A percentile compares a stretch with the other conserved stretches of the same genome.
Conservation (phyloP, 2,797 vertebrate species). For the Ptychobarbus kaznakovi region DNA sequence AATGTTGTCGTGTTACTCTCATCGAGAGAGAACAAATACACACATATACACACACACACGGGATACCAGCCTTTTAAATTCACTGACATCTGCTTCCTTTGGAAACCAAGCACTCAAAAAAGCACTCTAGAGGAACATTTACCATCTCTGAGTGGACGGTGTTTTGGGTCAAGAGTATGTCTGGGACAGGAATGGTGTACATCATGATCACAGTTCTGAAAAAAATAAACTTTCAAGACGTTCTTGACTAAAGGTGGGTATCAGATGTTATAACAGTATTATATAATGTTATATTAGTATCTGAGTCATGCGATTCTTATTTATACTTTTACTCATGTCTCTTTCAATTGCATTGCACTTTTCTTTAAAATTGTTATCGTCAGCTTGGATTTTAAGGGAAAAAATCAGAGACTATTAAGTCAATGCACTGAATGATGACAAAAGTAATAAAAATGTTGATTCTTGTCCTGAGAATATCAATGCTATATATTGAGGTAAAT, state of each 20-base stretch:
- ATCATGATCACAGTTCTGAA: constrained; percentile 23
- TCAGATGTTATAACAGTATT: not conserved
- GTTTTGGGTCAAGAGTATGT: constrained; percentile 20
- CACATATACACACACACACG: constrained; percentile 6
- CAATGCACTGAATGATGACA: too few relatives aligned
- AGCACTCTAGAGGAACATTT: constrained; percentile 48
- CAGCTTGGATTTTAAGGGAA: not conserved
- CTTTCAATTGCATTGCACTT: not conserved
- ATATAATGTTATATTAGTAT: not conserved
- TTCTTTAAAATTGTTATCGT: too few relatives aligned
- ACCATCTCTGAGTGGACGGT: constrained; percentile 45
- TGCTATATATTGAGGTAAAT: too few relatives aligned
- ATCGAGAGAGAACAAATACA: constrained; percentile 36
- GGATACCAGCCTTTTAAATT: constrained; percentile 50
- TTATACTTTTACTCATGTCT: not conserved
- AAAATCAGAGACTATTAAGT: not conserved
- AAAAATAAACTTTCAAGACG: constrained; percentile 37
- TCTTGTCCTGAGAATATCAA: too few relatives aligned
- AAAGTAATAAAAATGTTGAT: too few relatives aligned
- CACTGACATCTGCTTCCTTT: constrained; percentile 49
- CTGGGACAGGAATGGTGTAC: constrained; percentile 43
- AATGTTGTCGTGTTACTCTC: constrained; percentile 25
- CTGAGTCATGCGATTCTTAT: not conserved
- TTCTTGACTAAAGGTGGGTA: not conserved
- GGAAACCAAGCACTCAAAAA: constrained; percentile 49